A percentile compares a stretch with the other conserved stretches of the same genome.
phyloP scores from a whole-genome alignment of 2,888 invertebrate genomes.

The Nezara viridula region DNA sequence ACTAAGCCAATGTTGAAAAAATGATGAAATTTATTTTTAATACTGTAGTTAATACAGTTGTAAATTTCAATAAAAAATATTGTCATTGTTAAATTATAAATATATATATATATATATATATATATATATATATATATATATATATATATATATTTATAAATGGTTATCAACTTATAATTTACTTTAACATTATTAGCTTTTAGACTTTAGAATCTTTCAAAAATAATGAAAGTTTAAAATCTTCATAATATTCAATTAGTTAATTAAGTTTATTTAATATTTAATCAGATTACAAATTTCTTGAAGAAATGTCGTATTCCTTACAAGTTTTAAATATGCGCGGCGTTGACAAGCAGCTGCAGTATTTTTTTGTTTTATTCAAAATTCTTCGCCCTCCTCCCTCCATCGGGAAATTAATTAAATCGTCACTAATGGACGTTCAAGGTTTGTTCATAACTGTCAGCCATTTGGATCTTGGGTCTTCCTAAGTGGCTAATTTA shows the following conservation, averaged over 20 bases:
- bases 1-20: no score
- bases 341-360: not conserved
- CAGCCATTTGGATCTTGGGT: not conserved
- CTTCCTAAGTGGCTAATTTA: not conserved
- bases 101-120: no score
- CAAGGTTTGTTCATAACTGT: conserved; percentile 2
- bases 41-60: no score
- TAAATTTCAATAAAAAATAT: no score
- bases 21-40: no score
- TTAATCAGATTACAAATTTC: not conserved
- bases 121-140: no score
- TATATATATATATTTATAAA: no score
- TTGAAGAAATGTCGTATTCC: not conserved
- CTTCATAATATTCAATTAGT: not conserved
- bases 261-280: not conserved
- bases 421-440: not conserved
- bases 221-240: no score
- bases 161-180: no score
- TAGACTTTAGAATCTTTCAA: no score
- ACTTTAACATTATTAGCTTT: no score
- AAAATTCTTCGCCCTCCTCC: not conserved
- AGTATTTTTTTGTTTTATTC: not conserved
- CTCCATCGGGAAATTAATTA: not conserved
- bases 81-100: no score
- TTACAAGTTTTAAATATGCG: not conserved